Conservation (phyloP, 2,113 vertebrate genomes). For the Onychostruthus taczanowskii region DNA sequence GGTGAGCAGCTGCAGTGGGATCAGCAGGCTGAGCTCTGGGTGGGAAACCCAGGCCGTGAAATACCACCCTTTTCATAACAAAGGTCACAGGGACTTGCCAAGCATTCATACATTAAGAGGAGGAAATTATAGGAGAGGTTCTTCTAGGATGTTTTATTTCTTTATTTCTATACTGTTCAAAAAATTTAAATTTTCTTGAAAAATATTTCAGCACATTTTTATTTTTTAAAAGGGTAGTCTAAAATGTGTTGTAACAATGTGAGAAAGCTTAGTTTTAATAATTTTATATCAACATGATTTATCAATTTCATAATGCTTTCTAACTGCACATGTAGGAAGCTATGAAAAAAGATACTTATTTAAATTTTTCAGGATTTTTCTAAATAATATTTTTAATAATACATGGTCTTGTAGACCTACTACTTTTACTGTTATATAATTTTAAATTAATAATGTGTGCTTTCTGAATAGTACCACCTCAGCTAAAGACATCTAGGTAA, state of each 20-base stretch:
- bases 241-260: background rate
- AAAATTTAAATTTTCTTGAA: background rate
- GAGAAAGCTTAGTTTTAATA: background rate
- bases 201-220: background rate
- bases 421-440: background rate
- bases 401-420: background rate
- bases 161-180: background rate
- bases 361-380: accelerated
- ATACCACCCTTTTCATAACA: background rate
- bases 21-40: background rate
- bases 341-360: background rate
- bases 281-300: background rate
- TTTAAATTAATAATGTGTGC: background rate
- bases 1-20: background rate
- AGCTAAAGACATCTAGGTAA: background rate
- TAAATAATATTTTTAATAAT: background rate
- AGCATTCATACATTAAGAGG: background rate
- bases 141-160: background rate
- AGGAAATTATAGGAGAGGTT: background rate
- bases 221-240: background rate
- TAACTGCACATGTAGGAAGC: background rate
- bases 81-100: background rate
- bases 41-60: background rate
- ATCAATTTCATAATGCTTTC: background rate
- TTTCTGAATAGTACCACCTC: background rate